These are phyloP conservation scores for Lissonota sp. DNA, from an alignment of 2,888 invertebrate genomes.

Conservation along the genomic window DNA sequence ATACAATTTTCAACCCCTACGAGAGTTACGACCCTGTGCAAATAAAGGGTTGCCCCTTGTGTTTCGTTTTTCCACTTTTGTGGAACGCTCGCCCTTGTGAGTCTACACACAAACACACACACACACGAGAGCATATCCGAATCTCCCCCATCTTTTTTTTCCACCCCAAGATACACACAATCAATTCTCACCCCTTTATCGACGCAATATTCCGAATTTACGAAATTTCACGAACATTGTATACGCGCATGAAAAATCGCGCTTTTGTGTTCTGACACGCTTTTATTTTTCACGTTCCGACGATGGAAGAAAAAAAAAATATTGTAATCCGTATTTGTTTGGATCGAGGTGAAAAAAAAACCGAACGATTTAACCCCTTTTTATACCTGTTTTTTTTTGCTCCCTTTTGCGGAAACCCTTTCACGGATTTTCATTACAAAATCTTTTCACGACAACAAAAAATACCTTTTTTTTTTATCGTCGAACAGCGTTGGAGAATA, in stretches of 20 bases:
- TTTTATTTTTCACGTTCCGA: slow-evolving; percentile 30
- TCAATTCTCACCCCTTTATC: slow-evolving; percentile 60
- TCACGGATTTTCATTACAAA: slow-evolving; percentile 22
- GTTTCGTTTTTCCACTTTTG: slow-evolving; percentile 64
- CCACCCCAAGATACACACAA: slow-evolving; percentile 37
- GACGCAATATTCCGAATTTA: slow-evolving; percentile 47
- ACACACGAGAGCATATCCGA: slow-evolving; percentile 30
- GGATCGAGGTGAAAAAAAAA: slow-evolving; percentile 34
- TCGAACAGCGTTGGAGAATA: slow-evolving; percentile 27
- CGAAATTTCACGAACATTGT: slow-evolving; percentile 54
- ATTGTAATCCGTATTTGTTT: slow-evolving; percentile 47
- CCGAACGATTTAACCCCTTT: slow-evolving; percentile 38
- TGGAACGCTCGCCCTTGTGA: slow-evolving; percentile 46
- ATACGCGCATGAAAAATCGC: slow-evolving; percentile 13
- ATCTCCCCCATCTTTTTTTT: slow-evolving; percentile 9
- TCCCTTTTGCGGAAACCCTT: slow-evolving; percentile 26
- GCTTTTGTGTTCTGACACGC: slow-evolving; percentile 36
- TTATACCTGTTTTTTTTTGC: slow-evolving; percentile 13
- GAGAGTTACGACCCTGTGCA: slow-evolving; percentile 72
- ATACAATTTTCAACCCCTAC: slow-evolving; percentile 56
- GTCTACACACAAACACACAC: background rate
- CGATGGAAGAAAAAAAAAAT: slow-evolving; percentile 25
- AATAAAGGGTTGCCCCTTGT: slow-evolving; percentile 81
- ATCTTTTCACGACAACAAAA: background rate
- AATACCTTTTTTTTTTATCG: background rate